These are phyloP conservation scores for Allygus modestus DNA, from an alignment of 2,888 invertebrate species.

Conservation along the genomic window DNA sequence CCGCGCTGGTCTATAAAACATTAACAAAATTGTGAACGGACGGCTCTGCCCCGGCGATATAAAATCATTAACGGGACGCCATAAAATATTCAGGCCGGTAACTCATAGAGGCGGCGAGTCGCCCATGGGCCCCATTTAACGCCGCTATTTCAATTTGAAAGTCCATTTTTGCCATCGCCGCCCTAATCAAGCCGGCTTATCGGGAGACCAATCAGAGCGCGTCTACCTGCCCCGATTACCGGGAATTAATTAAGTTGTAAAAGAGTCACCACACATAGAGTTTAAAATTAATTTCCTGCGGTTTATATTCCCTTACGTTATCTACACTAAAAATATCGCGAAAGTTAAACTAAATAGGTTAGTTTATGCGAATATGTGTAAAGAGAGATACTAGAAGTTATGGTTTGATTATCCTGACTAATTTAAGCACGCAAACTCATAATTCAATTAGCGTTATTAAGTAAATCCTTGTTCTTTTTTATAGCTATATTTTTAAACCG, in stretches of 20 bases:
- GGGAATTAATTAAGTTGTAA: slow-evolving; percentile 42
- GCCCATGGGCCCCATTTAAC: slow-evolving; percentile 58
- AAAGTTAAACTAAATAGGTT: too few relatives aligned
- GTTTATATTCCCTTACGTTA: too few relatives aligned
- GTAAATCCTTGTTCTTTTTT: too few relatives aligned
- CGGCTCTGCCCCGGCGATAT: slow-evolving; percentile 21
- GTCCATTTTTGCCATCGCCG: slow-evolving; percentile 42
- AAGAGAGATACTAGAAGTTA: too few relatives aligned
- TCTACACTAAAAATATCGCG: too few relatives aligned
- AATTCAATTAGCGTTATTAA: too few relatives aligned
- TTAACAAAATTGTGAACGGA: slow-evolving; percentile 49
- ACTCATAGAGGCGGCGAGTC: slow-evolving; percentile 35
- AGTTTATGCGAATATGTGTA: too few relatives aligned
- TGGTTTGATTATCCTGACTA: too few relatives aligned
- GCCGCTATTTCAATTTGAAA: slow-evolving; percentile 61
- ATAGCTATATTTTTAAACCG: too few relatives aligned
- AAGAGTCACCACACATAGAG: background rate
- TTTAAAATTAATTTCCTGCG: slow-evolving; percentile 1
- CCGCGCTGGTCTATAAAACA: slow-evolving; percentile 36
- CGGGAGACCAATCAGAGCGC: slow-evolving; percentile 30
- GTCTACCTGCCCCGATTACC: slow-evolving; percentile 23
- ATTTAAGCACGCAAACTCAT: too few relatives aligned
- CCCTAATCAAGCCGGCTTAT: slow-evolving; percentile 37
- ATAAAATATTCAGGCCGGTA: slow-evolving; percentile 48
- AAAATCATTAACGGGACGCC: slow-evolving; percentile 44